Evolutionary conservation across 92 coral and sea anemone species (phyloP).

Genomic region (Chrysogorgia sp.): DNA sequence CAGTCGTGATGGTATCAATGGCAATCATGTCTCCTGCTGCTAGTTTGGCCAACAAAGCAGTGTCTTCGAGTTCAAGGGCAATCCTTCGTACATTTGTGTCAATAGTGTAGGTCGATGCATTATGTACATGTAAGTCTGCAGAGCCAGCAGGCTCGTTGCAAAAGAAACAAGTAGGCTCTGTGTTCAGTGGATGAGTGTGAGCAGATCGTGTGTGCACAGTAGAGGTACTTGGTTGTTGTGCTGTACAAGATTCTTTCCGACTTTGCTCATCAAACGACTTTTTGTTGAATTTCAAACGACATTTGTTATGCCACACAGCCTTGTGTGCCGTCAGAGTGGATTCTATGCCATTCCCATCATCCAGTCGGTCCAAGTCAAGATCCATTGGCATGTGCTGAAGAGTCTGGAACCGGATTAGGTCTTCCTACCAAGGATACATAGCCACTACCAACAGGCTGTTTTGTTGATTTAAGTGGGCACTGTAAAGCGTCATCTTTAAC

Average conservation of each 20-base stretch:
- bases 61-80: too few relatives aligned
- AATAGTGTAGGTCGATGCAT: conserved; percentile 37
- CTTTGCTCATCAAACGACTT: conserved; percentile 35
- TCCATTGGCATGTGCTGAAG: conserved; percentile 36
- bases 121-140: conserved; percentile 28
- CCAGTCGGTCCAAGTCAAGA: conserved; percentile 9
- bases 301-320: conserved; percentile 35
- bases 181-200: conserved; percentile 22
- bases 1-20: conserved; percentile 56
- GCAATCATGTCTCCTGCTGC: conserved; percentile 60
- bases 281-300: conserved; percentile 23
- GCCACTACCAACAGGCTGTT: conserved; percentile 33
- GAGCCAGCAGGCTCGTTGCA: conserved; percentile 43
- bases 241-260: conserved; percentile 23
- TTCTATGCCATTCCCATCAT: conserved; percentile 44
- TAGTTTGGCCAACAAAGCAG: conserved; percentile 47
- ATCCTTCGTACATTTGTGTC: too few relatives aligned
- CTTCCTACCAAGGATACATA: conserved; percentile 37
- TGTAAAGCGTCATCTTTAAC: conserved; percentile 39
- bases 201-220: conserved; percentile 26
- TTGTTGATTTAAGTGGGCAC: conserved; percentile 40
- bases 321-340: conserved; percentile 32
- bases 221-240: conserved; percentile 16
- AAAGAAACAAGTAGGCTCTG: conserved; percentile 49
- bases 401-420: conserved; percentile 12